These are phyloP conservation scores for Porphyrio hochstetteri DNA, from an alignment of 2,113 vertebrate genomes.

Conservation along the genomic window DNA sequence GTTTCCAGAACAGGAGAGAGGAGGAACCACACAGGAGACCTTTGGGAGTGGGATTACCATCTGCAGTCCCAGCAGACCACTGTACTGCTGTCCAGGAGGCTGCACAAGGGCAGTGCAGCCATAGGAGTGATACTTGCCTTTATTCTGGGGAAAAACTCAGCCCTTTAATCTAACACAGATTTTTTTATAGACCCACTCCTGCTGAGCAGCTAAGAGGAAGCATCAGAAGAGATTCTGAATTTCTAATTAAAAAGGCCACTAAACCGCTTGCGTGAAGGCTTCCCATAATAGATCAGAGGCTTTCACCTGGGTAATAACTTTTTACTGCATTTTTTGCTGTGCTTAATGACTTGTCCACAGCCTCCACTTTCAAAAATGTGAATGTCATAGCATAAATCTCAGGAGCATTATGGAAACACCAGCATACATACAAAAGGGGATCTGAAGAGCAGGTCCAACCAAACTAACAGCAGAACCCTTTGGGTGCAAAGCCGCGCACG, in stretches of 20 bases:
- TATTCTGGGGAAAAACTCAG: not conserved
- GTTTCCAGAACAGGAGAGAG: not conserved
- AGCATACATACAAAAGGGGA: not conserved
- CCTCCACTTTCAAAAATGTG: not conserved
- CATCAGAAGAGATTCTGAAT: not conserved
- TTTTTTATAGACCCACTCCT: not conserved
- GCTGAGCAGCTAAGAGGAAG: not conserved
- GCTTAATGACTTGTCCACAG: constrained; percentile 32
- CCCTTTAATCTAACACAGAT: not conserved
- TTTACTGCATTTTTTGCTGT: constrained; percentile 7
- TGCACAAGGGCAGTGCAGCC: not conserved
- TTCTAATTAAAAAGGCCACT: constrained; percentile 11
- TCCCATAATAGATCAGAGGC: not conserved
- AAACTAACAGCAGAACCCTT: not conserved
- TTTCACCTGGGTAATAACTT: not conserved
- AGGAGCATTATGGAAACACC: not conserved
- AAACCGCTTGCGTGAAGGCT: not conserved
- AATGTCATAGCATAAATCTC: not conserved
- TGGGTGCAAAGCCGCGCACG: not conserved
- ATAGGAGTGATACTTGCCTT: not conserved
- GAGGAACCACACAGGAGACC: not conserved
- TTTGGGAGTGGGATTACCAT: not conserved
- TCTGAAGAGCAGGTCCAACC: not conserved
- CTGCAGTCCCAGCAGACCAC: not conserved
- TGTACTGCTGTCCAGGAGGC: not conserved